Conservation (phyloP, 1,140 invertebrate species). For the Chionoecetes opilio region DNA sequence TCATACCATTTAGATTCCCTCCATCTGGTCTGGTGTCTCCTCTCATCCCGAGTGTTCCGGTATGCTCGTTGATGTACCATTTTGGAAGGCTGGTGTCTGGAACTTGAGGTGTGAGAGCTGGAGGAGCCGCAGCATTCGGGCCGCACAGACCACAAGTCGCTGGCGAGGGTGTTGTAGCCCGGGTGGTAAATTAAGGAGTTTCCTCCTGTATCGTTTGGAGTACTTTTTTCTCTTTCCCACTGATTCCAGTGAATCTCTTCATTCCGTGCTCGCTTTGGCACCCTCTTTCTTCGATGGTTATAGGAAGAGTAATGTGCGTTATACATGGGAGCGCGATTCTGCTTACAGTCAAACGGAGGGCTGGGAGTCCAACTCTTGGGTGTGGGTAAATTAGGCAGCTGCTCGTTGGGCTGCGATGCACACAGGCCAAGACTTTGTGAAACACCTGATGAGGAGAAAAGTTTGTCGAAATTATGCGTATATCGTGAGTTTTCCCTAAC, state of each 20-base stretch:
- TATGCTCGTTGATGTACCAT: not conserved
- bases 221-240: not conserved
- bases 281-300: too few relatives aligned
- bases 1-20: not conserved
- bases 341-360: not conserved
- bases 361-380: not conserved
- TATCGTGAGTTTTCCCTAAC: too few relatives aligned
- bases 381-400: not conserved
- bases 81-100: not conserved
- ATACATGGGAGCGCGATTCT: not conserved
- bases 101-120: not conserved
- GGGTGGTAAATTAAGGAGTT: not conserved
- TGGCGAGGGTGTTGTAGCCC: not conserved
- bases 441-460: not conserved
- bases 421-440: not conserved
- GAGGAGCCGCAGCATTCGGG: not conserved
- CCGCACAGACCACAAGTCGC: not conserved
- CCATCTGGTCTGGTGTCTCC: not conserved
- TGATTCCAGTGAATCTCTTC: not conserved
- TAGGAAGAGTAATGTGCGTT: too few relatives aligned
- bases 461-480: not conserved
- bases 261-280: not conserved
- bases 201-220: not conserved
- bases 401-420: not conserved
- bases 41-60: not conserved